Evolutionary conservation across 2,888 invertebrate species (phyloP), one percentile per base, ranked within the genome.

Genomic region (Tetragonisca angustula): DNA sequence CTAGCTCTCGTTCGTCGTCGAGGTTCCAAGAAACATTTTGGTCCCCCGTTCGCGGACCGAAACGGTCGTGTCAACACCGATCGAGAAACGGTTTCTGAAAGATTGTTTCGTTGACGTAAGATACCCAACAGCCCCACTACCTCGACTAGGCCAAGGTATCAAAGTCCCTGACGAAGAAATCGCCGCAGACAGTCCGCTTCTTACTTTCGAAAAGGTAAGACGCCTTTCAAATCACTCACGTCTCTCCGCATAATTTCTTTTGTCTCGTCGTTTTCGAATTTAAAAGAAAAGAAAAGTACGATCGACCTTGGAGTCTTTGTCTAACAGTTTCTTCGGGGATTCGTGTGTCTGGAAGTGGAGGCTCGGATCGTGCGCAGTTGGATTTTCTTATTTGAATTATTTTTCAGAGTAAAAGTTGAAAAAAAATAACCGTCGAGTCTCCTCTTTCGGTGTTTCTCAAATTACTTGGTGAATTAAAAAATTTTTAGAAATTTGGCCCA

Each of bases 151-250:
- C 85, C 87, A 91, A 91, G 74, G 90, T 90, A 90, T 91, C 91
- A 91, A 91, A 93, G 91, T 91, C 90, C 84, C 82, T 32, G 83
- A 24, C 77, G 83, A 85, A 85, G 84, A 74, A 86, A 67, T 86
- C 83, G 82, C 24, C 65, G 79, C 88, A 82, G 86, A 84, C 92
- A 92, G 91, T 93, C 85, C 83, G 88, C 81, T 87, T 89, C 90
- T 88, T 90, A 88, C 90, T 85, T 89, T 81, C 81, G 74, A 84
- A 79, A 84, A 90, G 92, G 92, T 93, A 92, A 90, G 91, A 79
- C 59, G 73, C 4, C 4, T 62, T 17, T 43, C 21, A 0, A n/a
- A 6, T 0, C 2, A 4, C 19, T 1, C 11, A 15, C 32, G 19
- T 72, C n/a, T 62, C 11, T 4, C 6, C 19, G 1, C 0, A 9